Evolutionary conservation across 2,113 vertebrate species (phyloP).

Genomic region (Phalacrocorax aristotelis): DNA sequence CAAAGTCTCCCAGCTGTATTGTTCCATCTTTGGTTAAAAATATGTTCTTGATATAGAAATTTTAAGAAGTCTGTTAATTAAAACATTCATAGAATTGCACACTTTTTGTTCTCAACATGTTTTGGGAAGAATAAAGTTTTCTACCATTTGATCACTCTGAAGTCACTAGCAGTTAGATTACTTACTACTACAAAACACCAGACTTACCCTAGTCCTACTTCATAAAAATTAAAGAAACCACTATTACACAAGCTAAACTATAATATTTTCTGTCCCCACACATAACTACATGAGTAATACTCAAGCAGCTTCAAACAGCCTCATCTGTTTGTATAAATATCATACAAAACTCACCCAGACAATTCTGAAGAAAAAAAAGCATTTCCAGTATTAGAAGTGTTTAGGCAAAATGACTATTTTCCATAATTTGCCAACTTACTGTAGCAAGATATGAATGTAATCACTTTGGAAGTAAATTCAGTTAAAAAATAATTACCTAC

Average conservation of each 20-base stretch:
- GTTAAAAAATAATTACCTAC: not conserved
- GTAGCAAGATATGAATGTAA: not conserved
- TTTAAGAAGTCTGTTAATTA: slow-evolving; percentile 48
- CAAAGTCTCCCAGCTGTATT: slow-evolving; percentile 96
- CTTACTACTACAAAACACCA: not conserved
- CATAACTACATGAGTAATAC: not conserved
- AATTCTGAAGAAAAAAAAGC: not conserved
- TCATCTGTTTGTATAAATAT: not conserved
- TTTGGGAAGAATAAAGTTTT: not conserved
- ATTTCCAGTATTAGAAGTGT: not conserved
- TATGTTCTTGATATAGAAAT: slow-evolving; percentile 83
- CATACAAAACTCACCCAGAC: not conserved
- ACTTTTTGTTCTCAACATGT: not conserved
- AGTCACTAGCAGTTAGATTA: not conserved
- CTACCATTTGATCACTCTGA: not conserved
- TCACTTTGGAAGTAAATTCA: not conserved
- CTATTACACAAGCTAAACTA: not conserved
- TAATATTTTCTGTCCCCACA: not conserved
- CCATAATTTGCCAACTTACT: not conserved
- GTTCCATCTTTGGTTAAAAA: slow-evolving; percentile 98
- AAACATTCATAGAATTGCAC: slow-evolving; percentile 15
- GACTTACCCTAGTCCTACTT: not conserved
- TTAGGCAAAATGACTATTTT: not conserved
- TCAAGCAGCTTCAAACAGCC: not conserved
- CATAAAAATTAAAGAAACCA: not conserved